These are phyloP conservation scores for Shargacucullia verbasci DNA, from an alignment of 2,888 invertebrate genomes.

Conservation along the genomic window DNA sequence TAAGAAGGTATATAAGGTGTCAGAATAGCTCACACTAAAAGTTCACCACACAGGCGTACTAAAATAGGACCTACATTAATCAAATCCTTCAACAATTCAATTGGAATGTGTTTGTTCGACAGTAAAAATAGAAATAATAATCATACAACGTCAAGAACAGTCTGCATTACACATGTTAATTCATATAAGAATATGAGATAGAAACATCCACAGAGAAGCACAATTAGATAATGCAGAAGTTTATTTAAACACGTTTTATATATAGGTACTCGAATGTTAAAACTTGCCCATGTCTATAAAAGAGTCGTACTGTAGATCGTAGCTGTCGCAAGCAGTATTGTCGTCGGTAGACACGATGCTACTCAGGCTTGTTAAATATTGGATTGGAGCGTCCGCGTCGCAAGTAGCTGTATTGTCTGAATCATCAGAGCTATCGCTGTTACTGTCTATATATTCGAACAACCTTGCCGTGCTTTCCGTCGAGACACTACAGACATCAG, in stretches of 20 bases:
- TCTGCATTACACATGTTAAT: constrained; percentile 58
- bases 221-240: constrained; percentile 62
- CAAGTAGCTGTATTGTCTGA: constrained; percentile 73
- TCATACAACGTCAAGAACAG: constrained; percentile 49
- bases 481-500: constrained; percentile 56
- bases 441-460: constrained; percentile 80
- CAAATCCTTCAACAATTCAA: constrained; percentile 53
- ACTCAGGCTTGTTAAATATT: constrained; percentile 58
- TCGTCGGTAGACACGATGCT: constrained; percentile 65
- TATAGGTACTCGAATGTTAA: constrained; percentile 63
- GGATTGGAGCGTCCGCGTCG: constrained; percentile 65
- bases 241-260: constrained; percentile 51
- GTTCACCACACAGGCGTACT: constrained; percentile 57
- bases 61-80: constrained; percentile 59
- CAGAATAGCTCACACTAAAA: constrained; percentile 76
- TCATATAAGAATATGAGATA: constrained; percentile 55
- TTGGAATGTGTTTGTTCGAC: constrained; percentile 60
- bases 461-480: constrained; percentile 40
- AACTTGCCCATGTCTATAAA: constrained; percentile 88
- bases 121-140: constrained; percentile 43
- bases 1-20: constrained; percentile 73
- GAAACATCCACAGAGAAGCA: constrained; percentile 71
- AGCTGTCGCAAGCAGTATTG: constrained; percentile 72
- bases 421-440: constrained; percentile 78
- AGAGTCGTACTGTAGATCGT: constrained; percentile 86